Evolutionary conservation across 2,888 invertebrate genomes (phyloP), one percentile per base, ranked within the genome.

Genomic region (Agonopterix arenella): DNA sequence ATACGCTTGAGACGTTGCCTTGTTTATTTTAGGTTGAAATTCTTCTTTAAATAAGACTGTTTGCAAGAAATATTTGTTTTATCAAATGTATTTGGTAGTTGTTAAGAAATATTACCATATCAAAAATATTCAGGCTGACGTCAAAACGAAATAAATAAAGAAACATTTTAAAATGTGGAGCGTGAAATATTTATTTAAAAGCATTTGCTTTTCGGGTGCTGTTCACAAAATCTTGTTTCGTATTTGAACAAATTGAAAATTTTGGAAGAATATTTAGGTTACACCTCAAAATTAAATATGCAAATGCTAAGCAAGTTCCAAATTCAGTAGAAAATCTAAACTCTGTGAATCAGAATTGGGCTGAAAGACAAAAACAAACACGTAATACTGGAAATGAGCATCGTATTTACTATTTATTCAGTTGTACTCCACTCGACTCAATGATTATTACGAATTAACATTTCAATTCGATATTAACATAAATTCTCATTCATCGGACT

Each of bases 381-480:
- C 73, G 73, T 76, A 71, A 78, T 75, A 71, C 70, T 72, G 59
- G 60, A 71, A 80, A 69, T 70, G 68, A 68, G 59, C 73, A 76
- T 40, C 28, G 7, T 28, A 28, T 59, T 60, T 54, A 60, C 56
- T 75, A 73, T 80, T 75, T 77, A 80, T 77, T 70, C 79, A 76
- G 70, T 65, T 73, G 72, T 64, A 52, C 50, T 44, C 57, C 64
- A 68, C 70, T 69, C 67, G 59, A 71, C 68, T 71, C 64, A 66
- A 77, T 82, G 75, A 84, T 80, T 77, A 77, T 76, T 59, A 70
- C 56, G 67, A 68, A 86, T 88, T 88, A 80, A 70, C 84, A 88
- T 86, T 70, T 80, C 79, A 80, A 88, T 85, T 73, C 68, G 57
- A 57, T 52, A 86, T 88, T 86, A 80, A 60, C 84, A 88, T 86